phyloP scores from a whole-genome alignment of 2,113 vertebrate species.

The Cebidichthys violaceus region DNA sequence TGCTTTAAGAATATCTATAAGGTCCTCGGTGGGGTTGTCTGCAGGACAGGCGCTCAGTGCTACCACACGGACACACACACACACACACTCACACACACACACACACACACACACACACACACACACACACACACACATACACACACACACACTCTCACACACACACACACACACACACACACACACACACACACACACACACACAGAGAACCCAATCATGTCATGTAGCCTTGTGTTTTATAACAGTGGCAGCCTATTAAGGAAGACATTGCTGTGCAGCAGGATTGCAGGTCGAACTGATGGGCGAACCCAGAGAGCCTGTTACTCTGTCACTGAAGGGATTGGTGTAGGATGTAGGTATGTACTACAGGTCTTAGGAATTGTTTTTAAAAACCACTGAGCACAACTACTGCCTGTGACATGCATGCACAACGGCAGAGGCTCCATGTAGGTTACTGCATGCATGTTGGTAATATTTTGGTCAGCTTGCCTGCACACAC shows the following conservation, averaged over 20 bases:
- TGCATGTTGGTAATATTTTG: constrained; percentile 21
- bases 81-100: constrained; percentile 7
- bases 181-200: constrained; percentile 15
- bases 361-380: constrained; percentile 19
- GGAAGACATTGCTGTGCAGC: constrained; percentile 49
- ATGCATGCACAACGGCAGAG: neutral
- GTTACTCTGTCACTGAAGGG: constrained; percentile 23
- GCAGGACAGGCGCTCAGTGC: constrained; percentile 62
- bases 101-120: constrained; percentile 22
- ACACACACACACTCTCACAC: constrained; percentile 11
- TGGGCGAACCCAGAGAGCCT: constrained; percentile 34
- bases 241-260: constrained; percentile 62
- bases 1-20: constrained; percentile 23
- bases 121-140: constrained; percentile 18
- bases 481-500: neutral
- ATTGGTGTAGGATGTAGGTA: neutral
- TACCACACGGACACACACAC: constrained; percentile 17
- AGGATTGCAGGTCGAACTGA: constrained; percentile 52
- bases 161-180: constrained; percentile 16
- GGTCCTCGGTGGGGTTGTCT: constrained; percentile 48
- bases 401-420: neutral
- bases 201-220: constrained; percentile 44
- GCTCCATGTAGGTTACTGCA: neutral
- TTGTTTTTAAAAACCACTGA: constrained; percentile 6
- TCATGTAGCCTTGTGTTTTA: constrained; percentile 78